Conservation (phyloP, 2,888 invertebrate genomes). For the Macropis europaea region DNA sequence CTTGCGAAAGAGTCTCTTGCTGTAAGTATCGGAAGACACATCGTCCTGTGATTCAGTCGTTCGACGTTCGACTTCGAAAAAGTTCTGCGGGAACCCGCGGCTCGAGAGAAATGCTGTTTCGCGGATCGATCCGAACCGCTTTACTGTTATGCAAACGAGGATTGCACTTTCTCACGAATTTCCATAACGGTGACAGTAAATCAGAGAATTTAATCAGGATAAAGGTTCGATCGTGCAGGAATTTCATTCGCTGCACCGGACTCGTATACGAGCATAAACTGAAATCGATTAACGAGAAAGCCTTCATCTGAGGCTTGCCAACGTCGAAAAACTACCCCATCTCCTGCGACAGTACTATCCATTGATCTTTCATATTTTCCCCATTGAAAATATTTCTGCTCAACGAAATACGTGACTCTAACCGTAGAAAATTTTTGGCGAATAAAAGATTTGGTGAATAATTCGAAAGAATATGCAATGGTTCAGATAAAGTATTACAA, state of each 20-base stretch:
- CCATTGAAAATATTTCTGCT: too few species aligned
- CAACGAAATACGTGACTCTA: too few species aligned
- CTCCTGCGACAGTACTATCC: too few species aligned
- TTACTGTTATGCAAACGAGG: constrained; percentile 21
- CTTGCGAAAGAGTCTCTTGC: constrained; percentile 3
- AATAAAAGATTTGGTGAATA: too few species aligned
- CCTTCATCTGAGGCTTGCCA: not conserved
- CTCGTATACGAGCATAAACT: constrained; percentile 8
- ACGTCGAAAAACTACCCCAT: not conserved
- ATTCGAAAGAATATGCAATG: too few species aligned
- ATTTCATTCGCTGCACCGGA: constrained; percentile 13
- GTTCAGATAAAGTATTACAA: too few species aligned
- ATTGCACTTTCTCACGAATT: constrained; percentile 35
- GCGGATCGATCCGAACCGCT: constrained; percentile 39
- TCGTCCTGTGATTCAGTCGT: not conserved
- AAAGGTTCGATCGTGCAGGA: constrained; percentile 24
- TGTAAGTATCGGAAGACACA: constrained; percentile 5
- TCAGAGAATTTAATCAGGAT: constrained; percentile 55
- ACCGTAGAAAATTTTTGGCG: too few species aligned
- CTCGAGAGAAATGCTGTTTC: constrained; percentile 4
- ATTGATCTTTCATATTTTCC: too few species aligned
- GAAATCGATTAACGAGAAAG: constrained; percentile 34
- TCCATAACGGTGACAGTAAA: constrained; percentile 38
- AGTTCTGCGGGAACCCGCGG: not conserved
- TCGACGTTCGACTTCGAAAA: not conserved